Conservation (phyloP, 1,140 invertebrate species). For the Macrostomum lignano region DNA sequence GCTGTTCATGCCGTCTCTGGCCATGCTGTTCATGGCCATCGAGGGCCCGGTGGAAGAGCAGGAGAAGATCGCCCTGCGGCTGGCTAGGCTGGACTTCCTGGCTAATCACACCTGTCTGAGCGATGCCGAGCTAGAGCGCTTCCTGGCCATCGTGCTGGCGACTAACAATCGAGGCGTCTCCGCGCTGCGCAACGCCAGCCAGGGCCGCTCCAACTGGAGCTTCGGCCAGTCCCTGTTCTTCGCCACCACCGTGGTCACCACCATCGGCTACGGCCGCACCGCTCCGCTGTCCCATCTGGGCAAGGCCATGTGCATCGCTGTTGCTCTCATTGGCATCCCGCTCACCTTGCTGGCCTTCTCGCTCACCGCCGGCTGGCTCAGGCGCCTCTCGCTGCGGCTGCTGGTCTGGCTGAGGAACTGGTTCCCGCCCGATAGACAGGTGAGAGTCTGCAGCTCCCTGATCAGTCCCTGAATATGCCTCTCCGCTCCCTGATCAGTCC, state of each 20-base stretch:
- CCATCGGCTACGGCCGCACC: constrained; percentile 62
- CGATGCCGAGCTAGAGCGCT: constrained; percentile 41
- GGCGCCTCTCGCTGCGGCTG: constrained; percentile 36
- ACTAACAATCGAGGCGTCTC: constrained; percentile 48
- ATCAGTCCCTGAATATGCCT: too few relatives aligned
- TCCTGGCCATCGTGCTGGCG: constrained; percentile 40
- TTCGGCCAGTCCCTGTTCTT: constrained; percentile 80
- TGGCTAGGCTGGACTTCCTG: too few relatives aligned
- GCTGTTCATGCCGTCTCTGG: too few relatives aligned
- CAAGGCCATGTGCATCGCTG: constrained; percentile 54
- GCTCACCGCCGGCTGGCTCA: constrained; percentile 46
- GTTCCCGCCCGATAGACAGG: constrained; percentile 4
- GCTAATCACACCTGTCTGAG: too few relatives aligned
- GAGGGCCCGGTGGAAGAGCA: too few relatives aligned
- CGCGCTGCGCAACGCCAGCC: constrained; percentile 40
- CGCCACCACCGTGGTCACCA: constrained; percentile 67
- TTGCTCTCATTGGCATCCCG: constrained; percentile 50
- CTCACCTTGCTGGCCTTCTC: constrained; percentile 43
- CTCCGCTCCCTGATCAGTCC: too few relatives aligned
- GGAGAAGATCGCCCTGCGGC: too few relatives aligned
- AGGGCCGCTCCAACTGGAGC: constrained; percentile 50
- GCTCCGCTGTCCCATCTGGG: constrained; percentile 48
- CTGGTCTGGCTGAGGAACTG: too few relatives aligned
- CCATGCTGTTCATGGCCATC: too few relatives aligned
- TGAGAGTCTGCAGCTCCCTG: too few relatives aligned